Evolutionary conservation across 2,113 vertebrate genomes (phyloP).

Genomic region (Oostethus manadensis): DNA sequence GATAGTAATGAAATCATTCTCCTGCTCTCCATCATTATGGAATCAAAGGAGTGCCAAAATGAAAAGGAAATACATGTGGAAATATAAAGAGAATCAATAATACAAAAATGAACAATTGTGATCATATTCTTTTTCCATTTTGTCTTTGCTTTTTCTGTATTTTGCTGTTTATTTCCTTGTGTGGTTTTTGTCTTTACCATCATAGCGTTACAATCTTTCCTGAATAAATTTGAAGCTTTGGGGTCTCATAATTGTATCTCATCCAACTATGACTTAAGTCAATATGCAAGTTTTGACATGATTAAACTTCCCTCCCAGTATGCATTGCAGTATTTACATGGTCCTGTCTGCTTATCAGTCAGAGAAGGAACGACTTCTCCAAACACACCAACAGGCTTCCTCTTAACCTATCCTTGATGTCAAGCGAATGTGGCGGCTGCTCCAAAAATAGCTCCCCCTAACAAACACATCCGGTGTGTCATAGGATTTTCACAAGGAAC

Average conservation of each 20-base stretch:
- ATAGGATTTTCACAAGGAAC: slow-evolving; percentile 22
- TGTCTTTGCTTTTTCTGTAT: too few relatives aligned
- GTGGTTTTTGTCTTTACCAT: too few relatives aligned
- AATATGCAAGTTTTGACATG: background rate
- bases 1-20: slow-evolving; percentile 52
- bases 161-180: too few relatives aligned
- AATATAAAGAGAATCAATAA: too few relatives aligned
- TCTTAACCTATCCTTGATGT: slow-evolving; percentile 3
- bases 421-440: slow-evolving; percentile 34
- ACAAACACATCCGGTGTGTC: slow-evolving; percentile 47
- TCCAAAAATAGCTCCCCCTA: slow-evolving; percentile 48
- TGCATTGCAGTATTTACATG: slow-evolving; percentile 36
- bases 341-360: slow-evolving; percentile 49
- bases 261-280: too few relatives aligned
- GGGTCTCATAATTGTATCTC: too few relatives aligned
- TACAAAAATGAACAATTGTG: too few relatives aligned
- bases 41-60: too few relatives aligned
- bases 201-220: background rate
- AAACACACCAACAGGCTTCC: slow-evolving; percentile 50
- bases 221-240: background rate
- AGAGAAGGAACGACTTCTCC: slow-evolving; percentile 50
- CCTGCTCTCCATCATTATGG: slow-evolving; percentile 23
- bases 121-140: too few relatives aligned
- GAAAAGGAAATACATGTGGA: too few relatives aligned
- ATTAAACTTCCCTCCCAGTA: background rate